phyloP scores from a whole-genome alignment of 2,113 vertebrate species.

The Urocolius indicus region DNA sequence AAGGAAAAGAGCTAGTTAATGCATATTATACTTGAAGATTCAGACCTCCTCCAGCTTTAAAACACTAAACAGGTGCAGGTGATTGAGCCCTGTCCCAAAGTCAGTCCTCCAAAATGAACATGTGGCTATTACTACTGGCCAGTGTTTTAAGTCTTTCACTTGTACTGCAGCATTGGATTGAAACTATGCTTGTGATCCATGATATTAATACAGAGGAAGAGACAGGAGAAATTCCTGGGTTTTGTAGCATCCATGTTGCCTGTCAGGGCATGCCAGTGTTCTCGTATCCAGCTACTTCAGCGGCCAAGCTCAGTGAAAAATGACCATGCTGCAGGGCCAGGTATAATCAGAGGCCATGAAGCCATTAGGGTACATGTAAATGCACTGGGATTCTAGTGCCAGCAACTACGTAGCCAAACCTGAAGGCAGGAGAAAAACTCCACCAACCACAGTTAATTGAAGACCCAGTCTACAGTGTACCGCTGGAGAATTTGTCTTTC shows the following conservation, averaged over 20 bases:
- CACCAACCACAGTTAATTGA: neutral
- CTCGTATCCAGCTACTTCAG: neutral
- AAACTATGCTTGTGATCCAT: accelerated
- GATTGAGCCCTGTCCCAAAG: neutral
- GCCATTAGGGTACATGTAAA: neutral
- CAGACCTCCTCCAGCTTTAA: neutral
- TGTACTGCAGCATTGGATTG: neutral
- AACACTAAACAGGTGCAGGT: neutral
- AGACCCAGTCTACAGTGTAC: neutral
- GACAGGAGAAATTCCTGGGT: neutral
- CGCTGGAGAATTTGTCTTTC: neutral
- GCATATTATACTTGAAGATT: neutral
- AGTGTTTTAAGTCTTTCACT: neutral
- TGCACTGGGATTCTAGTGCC: neutral
- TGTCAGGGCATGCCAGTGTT: neutral
- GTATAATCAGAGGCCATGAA: neutral
- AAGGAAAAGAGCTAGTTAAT: neutral
- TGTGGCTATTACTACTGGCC: neutral
- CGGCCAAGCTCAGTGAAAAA: neutral
- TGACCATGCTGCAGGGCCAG: neutral
- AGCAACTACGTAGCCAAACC: neutral
- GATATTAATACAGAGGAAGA: neutral
- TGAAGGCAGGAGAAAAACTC: neutral
- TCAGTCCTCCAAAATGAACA: neutral
- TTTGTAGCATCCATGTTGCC: neutral